phyloP scores from a whole-genome alignment of 2,888 invertebrate genomes.

The Nasonovia ribisnigri region DNA sequence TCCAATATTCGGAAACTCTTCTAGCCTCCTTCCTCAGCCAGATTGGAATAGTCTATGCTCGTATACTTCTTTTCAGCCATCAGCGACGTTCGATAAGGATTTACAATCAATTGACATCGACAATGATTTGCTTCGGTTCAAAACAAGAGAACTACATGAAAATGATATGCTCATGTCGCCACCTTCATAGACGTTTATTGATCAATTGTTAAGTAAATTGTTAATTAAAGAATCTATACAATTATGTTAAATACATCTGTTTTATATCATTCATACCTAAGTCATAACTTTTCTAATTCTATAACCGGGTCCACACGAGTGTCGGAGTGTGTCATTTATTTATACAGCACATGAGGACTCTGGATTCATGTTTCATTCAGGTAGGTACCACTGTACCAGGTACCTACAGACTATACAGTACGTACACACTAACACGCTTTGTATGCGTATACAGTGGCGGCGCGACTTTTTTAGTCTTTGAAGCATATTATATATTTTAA shows the following conservation, averaged over 20 bases:
- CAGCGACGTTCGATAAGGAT: slow-evolving; percentile 55
- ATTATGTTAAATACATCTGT: slow-evolving; percentile 11
- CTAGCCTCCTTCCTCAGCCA: slow-evolving; percentile 48
- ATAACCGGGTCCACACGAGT: neutral
- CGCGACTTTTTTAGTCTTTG: no score
- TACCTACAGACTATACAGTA: no score
- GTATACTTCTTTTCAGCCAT: slow-evolving; percentile 56
- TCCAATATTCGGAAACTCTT: slow-evolving; percentile 44
- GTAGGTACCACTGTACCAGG: no score
- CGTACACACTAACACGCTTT: no score
- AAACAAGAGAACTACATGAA: slow-evolving; percentile 60
- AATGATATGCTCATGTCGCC: slow-evolving; percentile 56
- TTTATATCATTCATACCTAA: neutral
- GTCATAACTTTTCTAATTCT: neutral
- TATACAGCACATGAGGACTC: neutral
- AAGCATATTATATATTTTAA: no score
- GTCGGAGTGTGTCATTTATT: neutral
- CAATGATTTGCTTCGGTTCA: slow-evolving; percentile 57
- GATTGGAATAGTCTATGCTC: slow-evolving; percentile 57
- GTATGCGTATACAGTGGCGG: no score
- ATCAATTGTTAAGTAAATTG: slow-evolving; percentile 47
- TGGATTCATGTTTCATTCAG: neutral
- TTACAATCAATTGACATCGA: slow-evolving; percentile 60
- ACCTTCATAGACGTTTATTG: slow-evolving; percentile 44
- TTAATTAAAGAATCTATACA: slow-evolving; percentile 39